Conservation (phyloP, 2,797 vertebrate species). For the Coregonus suidteri region DNA sequence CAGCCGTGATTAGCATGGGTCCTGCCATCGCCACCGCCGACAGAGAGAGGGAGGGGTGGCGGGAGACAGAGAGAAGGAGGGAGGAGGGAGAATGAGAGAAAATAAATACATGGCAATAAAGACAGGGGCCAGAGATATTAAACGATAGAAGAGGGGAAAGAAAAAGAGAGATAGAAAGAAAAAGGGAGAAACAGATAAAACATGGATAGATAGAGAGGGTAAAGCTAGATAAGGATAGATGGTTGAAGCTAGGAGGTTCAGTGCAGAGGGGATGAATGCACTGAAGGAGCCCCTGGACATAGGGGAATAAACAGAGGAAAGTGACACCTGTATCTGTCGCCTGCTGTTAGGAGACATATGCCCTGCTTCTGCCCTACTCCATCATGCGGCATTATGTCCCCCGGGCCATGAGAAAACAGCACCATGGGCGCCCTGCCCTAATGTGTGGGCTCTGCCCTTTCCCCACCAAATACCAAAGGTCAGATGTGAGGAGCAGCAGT, state of each 20-base stretch:
- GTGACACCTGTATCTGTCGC: conserved; percentile 60
- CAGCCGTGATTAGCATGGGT: conserved; percentile 93
- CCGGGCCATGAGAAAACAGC: conserved; percentile 48
- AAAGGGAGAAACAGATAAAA: conserved; percentile 8
- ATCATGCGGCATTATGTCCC: not conserved
- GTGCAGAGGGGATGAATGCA: conserved; percentile 17
- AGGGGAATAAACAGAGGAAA: conserved; percentile 47
- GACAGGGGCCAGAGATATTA: not conserved
- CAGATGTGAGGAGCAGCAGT: conserved; percentile 7
- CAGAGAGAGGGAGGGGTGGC: conserved; percentile 13
- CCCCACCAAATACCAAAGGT: conserved; percentile 54
- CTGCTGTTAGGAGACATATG: conserved; percentile 55
- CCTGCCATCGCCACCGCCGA: conserved; percentile 45
- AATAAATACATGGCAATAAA: conserved; percentile 22
- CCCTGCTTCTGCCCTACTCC: conserved; percentile 23
- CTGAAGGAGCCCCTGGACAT: conserved; percentile 29
- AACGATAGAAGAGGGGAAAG: too few relatives aligned
- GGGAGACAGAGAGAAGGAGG: not conserved
- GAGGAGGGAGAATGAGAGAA: conserved; percentile 8
- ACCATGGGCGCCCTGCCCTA: conserved; percentile 22
- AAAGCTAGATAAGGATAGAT: not conserved
- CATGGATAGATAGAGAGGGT: not conserved
- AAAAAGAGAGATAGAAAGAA: not conserved
- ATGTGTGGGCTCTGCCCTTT: conserved; percentile 42
- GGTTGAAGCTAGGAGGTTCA: not conserved